phyloP scores from a whole-genome alignment of 1,140 invertebrate genomes.

The Battus philenor region DNA sequence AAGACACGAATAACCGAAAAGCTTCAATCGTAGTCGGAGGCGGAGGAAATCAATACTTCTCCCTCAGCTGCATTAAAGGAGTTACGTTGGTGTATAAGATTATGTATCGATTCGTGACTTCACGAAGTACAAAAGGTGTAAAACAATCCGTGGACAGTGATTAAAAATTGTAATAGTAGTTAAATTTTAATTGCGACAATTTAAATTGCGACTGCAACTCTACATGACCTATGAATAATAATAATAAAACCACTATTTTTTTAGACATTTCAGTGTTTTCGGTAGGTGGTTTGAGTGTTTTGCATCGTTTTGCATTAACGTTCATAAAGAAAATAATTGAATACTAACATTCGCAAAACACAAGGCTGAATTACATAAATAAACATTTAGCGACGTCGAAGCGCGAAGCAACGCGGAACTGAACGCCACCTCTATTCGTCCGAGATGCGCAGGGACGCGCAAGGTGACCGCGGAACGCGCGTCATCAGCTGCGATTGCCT shows the following conservation, averaged over 20 bases:
- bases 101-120: not conserved
- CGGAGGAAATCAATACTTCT: conserved; percentile 7
- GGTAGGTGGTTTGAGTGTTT: too few species aligned
- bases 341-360: too few species aligned
- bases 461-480: conserved; percentile 55
- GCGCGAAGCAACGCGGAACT: conserved; percentile 48
- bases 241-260: too few species aligned
- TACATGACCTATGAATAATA: too few species aligned
- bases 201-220: too few species aligned
- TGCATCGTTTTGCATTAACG: too few species aligned
- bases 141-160: too few species aligned
- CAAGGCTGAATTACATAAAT: conserved; percentile 5
- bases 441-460: conserved; percentile 57
- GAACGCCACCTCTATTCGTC: conserved; percentile 60
- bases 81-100: conserved; percentile 2
- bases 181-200: too few species aligned
- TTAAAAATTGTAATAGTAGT: too few species aligned
- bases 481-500: not conserved
- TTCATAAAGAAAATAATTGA: too few species aligned
- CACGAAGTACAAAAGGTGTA: too few species aligned
- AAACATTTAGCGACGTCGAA: not conserved
- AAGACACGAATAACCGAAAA: conserved; percentile 7
- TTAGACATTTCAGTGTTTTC: too few species aligned
- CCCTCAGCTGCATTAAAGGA: conserved; percentile 11
- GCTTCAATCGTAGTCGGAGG: conserved; percentile 6